Evolutionary conservation across 53 echinoderm and acorn worm species (phyloP).

Genomic region (Zoroaster sp.): DNA sequence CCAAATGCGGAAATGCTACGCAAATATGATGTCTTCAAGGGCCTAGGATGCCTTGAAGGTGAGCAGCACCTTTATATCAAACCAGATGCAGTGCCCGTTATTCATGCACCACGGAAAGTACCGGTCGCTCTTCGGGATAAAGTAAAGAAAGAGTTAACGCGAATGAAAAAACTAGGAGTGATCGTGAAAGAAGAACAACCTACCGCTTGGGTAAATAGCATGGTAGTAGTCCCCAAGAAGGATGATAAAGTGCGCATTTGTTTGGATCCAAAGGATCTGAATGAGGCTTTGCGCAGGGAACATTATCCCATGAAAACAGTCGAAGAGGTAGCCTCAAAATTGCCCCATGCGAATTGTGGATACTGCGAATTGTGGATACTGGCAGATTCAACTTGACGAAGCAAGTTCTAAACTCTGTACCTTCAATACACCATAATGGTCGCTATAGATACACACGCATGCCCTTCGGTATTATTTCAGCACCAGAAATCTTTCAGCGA

Average conservation of each 20-base stretch:
- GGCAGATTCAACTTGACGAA: conserved; percentile 51
- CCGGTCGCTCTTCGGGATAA: conserved; percentile 41
- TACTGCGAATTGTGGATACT: conserved; percentile 58
- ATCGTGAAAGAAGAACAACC: conserved; percentile 43
- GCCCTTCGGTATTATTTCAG: too few relatives aligned
- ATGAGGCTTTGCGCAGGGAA: too few relatives aligned
- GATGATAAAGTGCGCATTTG: conserved; percentile 25
- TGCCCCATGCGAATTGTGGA: too few relatives aligned
- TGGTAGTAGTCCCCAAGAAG: conserved; percentile 50
- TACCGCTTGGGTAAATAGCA: conserved; percentile 49
- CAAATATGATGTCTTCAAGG: too few relatives aligned
- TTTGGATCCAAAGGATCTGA: too few relatives aligned
- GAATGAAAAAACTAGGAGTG: conserved; percentile 51
- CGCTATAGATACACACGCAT: conserved; percentile 57
- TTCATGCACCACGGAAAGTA: conserved; percentile 52
- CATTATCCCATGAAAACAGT: too few relatives aligned
- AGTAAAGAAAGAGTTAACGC: conserved; percentile 24
- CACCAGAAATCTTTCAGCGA: too few relatives aligned
- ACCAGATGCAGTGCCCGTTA: too few relatives aligned
- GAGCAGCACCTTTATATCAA: too few relatives aligned
- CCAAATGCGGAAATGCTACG: too few relatives aligned
- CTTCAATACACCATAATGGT: conserved; percentile 48
- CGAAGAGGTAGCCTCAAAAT: too few relatives aligned
- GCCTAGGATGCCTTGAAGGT: too few relatives aligned
- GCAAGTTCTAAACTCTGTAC: conserved; percentile 32